Base-by-base conservation (phyloP, 2,113 vertebrate species). In the Monopterus albus region DNA sequence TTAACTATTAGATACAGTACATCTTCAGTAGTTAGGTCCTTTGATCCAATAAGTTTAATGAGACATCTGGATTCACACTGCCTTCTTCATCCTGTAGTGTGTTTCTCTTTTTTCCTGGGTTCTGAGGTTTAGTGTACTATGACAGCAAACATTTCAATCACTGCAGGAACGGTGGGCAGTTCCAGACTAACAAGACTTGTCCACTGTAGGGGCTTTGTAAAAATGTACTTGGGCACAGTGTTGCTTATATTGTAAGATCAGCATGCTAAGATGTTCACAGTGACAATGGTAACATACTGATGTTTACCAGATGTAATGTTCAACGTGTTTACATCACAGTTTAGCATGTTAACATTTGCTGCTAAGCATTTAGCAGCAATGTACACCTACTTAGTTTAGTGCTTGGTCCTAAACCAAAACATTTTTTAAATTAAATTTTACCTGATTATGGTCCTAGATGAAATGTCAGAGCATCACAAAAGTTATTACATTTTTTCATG, bases 31-130 rank as follows among this genome's bases (percentile, higher is more conserved):
- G 13, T 50, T 49, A 23, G 11, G 51, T 38, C 46, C 12, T 38
- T n/a, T 51, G 28, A 42, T n/a, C 23, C 6, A 40, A n/a, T 31
- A 49, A 12, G 52, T 38, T 63, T 57, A 69, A 50, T 38, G 5
- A 64, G 20, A 62, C 6, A 42, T n/a, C 29, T 33, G 25, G 7
- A 50, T 35, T 31, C 2, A 57, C 31, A 15, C 28, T 4, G 28
- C 28, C 20, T 28, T 25, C 14, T 20, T 31, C 21, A 38, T 25
- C 5, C 15, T 25, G 10, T 39, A 26, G 15, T 33, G n/a, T n/a
- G n/a, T n/a, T n/a, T n/a, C n/a, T n/a, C n/a, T n/a, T n/a, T n/a
- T n/a, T n/a, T n/a, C n/a, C n/a, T n/a, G n/a, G n/a, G n/a, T n/a
- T n/a, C n/a, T n/a, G n/a, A n/a, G n/a, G n/a, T n/a, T n/a, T n/a